Percentiles rank a stretch among this genome's conserved stretches.
Evolutionary conservation across 2,113 vertebrate species (phyloP).

Genomic region (Alligator mississippiensis): DNA sequence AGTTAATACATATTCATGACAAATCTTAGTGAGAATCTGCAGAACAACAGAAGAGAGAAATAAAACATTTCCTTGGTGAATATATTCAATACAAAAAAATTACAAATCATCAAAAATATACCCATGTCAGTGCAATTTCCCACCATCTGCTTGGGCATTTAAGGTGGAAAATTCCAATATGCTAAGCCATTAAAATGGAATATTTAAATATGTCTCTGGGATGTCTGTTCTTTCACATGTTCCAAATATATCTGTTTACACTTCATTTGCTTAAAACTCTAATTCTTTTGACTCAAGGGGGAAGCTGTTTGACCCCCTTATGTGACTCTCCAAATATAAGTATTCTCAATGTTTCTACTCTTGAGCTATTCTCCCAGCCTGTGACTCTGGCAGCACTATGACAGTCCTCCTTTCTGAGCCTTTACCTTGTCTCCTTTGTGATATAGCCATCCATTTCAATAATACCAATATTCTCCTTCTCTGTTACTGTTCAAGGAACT

Average conservation of each 20-base stretch:
- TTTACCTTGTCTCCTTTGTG: background rate
- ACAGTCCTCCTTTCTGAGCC: background rate
- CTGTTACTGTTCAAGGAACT: background rate
- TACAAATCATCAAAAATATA: slow-evolving; percentile 34
- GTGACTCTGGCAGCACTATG: background rate
- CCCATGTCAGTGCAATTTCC: background rate
- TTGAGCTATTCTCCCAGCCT: background rate
- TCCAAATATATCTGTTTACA: background rate
- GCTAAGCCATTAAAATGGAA: background rate
- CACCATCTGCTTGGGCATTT: slow-evolving; percentile 43
- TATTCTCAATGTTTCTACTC: background rate
- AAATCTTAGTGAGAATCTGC: background rate
- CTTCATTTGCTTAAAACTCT: background rate
- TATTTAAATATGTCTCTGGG: background rate
- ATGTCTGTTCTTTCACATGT: background rate
- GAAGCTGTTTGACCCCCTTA: background rate
- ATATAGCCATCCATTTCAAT: background rate
- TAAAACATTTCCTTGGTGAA: background rate
- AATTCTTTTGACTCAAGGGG: background rate
- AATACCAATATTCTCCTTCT: background rate
- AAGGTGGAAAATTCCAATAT: background rate
- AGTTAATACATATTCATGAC: background rate
- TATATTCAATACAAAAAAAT: slow-evolving; percentile 11
- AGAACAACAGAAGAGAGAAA: slow-evolving; percentile 1
- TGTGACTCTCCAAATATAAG: background rate